phyloP scores from a whole-genome alignment of 2,113 vertebrate genomes.

The Sapayoa aenigma region DNA sequence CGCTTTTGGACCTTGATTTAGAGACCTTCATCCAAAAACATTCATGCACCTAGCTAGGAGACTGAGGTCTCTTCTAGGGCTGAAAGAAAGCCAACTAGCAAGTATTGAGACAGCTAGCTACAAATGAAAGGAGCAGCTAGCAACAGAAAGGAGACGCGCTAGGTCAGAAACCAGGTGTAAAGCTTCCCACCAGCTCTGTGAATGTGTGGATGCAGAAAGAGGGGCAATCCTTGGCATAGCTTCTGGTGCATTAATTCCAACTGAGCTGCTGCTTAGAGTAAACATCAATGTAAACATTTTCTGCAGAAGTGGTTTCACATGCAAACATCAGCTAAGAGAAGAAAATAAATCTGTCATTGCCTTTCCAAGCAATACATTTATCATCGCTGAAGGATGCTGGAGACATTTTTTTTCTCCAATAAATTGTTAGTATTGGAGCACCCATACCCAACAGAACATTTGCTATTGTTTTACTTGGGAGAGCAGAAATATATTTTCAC shows the following conservation, averaged over 20 bases:
- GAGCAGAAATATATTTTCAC: background rate
- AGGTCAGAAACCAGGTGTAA: background rate
- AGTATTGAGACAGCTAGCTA: no score
- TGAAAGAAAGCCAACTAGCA: no score
- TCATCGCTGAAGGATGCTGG: background rate
- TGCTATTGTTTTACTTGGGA: background rate
- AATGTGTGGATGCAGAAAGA: background rate
- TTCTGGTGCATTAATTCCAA: background rate
- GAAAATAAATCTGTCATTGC: background rate
- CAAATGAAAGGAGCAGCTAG: no score
- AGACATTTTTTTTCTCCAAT: background rate
- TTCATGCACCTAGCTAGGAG: no score
- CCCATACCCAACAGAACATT: fast-evolving
- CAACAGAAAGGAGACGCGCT: background rate
- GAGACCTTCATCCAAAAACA: no score
- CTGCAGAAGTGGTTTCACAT: background rate
- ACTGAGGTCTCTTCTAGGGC: no score
- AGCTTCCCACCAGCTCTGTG: background rate
- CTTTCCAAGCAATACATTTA: background rate
- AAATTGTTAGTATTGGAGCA: background rate
- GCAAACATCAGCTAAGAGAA: background rate
- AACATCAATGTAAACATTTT: background rate
- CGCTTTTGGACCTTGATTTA: no score
- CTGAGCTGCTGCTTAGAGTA: background rate
- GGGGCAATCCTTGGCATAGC: background rate